Base-by-base conservation (phyloP, 2,113 vertebrate species). In the Corythornis vintsioides region DNA sequence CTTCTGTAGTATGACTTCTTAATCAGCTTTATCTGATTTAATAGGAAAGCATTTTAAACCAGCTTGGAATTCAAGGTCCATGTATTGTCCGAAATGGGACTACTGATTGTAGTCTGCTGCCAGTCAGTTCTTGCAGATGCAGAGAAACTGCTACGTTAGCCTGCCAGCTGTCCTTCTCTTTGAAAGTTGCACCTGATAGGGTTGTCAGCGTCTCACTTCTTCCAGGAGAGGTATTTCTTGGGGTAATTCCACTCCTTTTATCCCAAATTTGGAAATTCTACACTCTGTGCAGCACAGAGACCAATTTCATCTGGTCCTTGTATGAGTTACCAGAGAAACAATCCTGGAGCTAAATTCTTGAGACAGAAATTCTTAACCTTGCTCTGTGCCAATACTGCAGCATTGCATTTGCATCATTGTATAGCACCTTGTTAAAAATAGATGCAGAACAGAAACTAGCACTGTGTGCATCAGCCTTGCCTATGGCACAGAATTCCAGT, bases 351-450 rank as follows among this genome's bases (percentile, higher is more conserved):
- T 82, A 6, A 74, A 40, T 82, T 87, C 31, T 63, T 18, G 19
- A 69, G 35, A 22, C 31, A 29, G 45, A 83, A 87, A 33, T 77
- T 85, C 67, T 92, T 7, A 42, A 11, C 42, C 53, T 65, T 89
- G 26, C 22, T 89, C 15, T 0, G 5, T 92, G 93, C 78, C 82
- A 88, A 10, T 0, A 1, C 82, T 93, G 89, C 89, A 74, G 75
- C n/a, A 42, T 92, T 92, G 78, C 75, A 85, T 87, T 85, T 94
- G 82, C 89, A 93, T 84, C 11, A 26, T 79, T 87, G 76, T 61
- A 66, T 91, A 2, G 0, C 82, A 94, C 82, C 85, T 94, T 88
- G 85, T 69, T 85, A 93, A 95, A 94, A 89, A 89, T 50, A 88
- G 89, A 63, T 43, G 18, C 56, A 63, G 59, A 87, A 47, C 48